Conservation (phyloP, 2,888 invertebrate genomes). For the Pristionchus entomophagus region DNA sequence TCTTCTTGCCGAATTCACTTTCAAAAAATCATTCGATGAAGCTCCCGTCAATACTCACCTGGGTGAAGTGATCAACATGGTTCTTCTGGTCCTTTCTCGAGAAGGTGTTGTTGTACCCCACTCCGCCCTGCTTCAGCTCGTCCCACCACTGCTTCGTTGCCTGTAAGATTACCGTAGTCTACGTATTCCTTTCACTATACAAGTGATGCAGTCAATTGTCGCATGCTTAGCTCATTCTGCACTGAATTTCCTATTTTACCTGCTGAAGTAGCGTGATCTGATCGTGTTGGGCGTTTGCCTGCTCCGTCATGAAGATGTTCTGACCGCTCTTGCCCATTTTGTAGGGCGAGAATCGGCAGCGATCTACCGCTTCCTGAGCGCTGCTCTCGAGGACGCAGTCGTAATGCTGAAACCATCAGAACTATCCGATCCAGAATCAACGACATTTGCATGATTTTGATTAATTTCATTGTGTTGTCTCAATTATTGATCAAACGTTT, state of each 20-base stretch:
- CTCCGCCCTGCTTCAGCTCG: slow-evolving; percentile 7
- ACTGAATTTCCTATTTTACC: too few relatives aligned
- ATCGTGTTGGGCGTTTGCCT: not conserved
- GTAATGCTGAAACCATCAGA: slow-evolving; percentile 26
- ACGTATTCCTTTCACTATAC: not conserved
- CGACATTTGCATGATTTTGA: too few relatives aligned
- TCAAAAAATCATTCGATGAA: not conserved
- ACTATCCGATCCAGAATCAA: too few relatives aligned
- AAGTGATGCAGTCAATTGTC: too few relatives aligned
- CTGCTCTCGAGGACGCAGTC: slow-evolving; percentile 36
- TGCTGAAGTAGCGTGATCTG: slow-evolving; percentile 22
- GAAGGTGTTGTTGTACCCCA: slow-evolving; percentile 44
- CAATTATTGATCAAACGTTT: too few relatives aligned
- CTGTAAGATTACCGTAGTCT: not conserved
- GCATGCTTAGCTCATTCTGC: too few relatives aligned
- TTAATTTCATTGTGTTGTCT: too few relatives aligned
- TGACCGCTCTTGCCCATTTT: slow-evolving; percentile 33
- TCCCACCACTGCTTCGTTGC: slow-evolving; percentile 36
- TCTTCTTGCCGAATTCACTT: too few relatives aligned
- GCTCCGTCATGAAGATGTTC: slow-evolving; percentile 36
- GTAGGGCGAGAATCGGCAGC: not conserved
- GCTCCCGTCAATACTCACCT: not conserved
- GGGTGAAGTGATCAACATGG: not conserved
- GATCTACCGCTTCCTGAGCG: slow-evolving; percentile 33
- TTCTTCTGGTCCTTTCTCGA: not conserved